phyloP scores from a whole-genome alignment of 1,140 invertebrate genomes.

The Neodiprion lecontei region DNA sequence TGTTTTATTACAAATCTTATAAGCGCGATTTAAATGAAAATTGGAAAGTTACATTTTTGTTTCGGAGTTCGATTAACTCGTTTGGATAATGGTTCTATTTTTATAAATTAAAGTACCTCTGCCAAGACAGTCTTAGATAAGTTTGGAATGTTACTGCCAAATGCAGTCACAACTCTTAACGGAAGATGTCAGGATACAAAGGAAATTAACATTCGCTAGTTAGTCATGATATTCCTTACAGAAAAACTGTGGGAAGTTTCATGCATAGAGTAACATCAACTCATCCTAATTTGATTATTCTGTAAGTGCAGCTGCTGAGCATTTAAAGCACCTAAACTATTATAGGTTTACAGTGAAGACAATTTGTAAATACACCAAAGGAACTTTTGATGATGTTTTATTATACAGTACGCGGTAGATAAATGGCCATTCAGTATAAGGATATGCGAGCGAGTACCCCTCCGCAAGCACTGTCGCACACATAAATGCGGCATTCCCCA shows the following conservation, averaged over 20 bases:
- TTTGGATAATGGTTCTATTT: conserved; percentile 24
- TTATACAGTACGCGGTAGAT: too few relatives aligned
- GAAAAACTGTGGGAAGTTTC: too few relatives aligned
- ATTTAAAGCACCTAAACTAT: background rate
- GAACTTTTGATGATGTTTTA: too few relatives aligned
- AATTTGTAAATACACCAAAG: too few relatives aligned
- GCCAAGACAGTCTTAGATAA: conserved; percentile 32
- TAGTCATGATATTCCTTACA: too few relatives aligned
- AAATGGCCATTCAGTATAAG: too few relatives aligned
- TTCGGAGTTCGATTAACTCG: conserved; percentile 44
- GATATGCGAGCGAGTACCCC: too few relatives aligned
- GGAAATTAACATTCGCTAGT: conserved; percentile 21
- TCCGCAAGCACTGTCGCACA: too few relatives aligned
- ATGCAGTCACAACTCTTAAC: conserved; percentile 37
- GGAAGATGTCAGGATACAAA: conserved; percentile 17
- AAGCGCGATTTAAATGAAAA: conserved; percentile 27
- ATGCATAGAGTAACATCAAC: conserved; percentile 38
- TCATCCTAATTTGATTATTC: conserved; percentile 42
- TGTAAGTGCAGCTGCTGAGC: conserved; percentile 29
- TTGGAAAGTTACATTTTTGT: conserved; percentile 32
- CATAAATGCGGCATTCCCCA: too few relatives aligned
- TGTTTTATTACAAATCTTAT: conserved; percentile 34
- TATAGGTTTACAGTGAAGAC: too few relatives aligned
- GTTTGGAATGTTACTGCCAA: conserved; percentile 39
- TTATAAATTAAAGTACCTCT: conserved; percentile 34